Base-by-base conservation (phyloP, 2,797 vertebrate species). In the Semotilus atromaculatus region DNA sequence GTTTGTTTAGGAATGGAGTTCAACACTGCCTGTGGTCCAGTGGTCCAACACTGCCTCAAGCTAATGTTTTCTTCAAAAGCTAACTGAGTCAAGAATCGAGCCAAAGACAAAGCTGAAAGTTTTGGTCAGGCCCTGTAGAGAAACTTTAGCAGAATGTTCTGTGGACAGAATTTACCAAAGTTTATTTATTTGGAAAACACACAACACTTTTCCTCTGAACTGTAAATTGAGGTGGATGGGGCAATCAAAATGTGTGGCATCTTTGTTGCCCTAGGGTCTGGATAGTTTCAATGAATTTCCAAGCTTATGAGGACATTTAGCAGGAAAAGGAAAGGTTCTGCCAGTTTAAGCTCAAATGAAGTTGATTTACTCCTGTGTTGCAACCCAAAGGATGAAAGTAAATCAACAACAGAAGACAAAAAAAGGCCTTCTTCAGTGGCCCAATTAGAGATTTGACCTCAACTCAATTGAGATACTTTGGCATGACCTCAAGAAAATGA, bases 391-490 rank as follows among this genome's bases (percentile, higher is more conserved):
- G 55, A 26, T 40, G 16, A 5, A 55, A 77, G 55, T 77, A 40
- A 60, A 77, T 77, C 53, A 77, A 6, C 36, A 62, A 60, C 75
- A 77, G 36, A 77, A 62, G 9, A 26, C 40, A 51, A 58, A 76
- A 76, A 26, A 58, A 36, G 0, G 34, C n/a, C 55, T 29, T 11
- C 23, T 40, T 62, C 53, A 77, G 36, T 40, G 53, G 16, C 36
- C 36, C 53, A 40, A 76, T 76, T 53, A 77, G 53, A 77, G 34
- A 19, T 53, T 14, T 60, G 74, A 77, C 74, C 53, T 60, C 74
- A 40, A 8, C 53, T 77, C 23, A 14, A 60, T 40, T 60, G 34
- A 43, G 55, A 36, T 43, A 77, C n/a, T 29, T 62, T 77, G n/a
- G 18, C 36, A 26, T 62, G 75, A 77, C 55, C 53, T 77, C 23